Evolutionary conservation across 2,888 invertebrate species (phyloP), one percentile per base, ranked within the genome.

Genomic region (Rhaphigaster nebulosa): DNA sequence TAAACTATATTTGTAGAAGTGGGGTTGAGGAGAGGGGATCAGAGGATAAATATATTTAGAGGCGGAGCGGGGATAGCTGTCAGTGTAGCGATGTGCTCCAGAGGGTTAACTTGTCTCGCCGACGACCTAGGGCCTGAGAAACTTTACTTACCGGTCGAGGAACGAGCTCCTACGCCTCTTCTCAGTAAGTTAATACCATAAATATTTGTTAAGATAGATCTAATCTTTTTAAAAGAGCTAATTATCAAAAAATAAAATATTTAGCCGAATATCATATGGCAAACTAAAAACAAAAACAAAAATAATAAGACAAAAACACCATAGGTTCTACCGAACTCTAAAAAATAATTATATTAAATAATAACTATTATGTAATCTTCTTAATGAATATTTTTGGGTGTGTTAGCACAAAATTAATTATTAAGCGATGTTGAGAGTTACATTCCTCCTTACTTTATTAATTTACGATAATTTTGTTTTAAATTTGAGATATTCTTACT

Each of bases 81-180:
- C 34, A 84, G 84, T 84, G 26, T 84, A n/a, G 34, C 41, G 41
- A 84, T 84, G 84, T 84, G 84, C 45, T 84, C 84, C n/a, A 4
- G 84, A n/a, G 84, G 84, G 26, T n/a, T 84, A 3, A 45, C n/a
- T 20, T 45, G 84, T n/a, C 10, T 84, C 0, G 45, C 45, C 8
- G 84, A 84, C 45, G 84, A 84, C 15, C 23, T 34, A 6, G 84
- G 84, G 84, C 84, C 84, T 6, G 84, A 84, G 45, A 45, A 84
- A 45, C 45, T 84, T 2, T 84, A 45, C 84, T 45, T 84, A 45
- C 84, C 84, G 45, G 84, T 84, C 41, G 41, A 84, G n/a, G 84
- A 84, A 45, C 23, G 84, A 26, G 84, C 84, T 45, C 41, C 84
- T n/a, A 84, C 84, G 26, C 84, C 84, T 20, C 84, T 84, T 84